These are phyloP conservation scores for Armadillidium nasatum DNA, from an alignment of 1,140 invertebrate genomes.

Conservation along the genomic window DNA sequence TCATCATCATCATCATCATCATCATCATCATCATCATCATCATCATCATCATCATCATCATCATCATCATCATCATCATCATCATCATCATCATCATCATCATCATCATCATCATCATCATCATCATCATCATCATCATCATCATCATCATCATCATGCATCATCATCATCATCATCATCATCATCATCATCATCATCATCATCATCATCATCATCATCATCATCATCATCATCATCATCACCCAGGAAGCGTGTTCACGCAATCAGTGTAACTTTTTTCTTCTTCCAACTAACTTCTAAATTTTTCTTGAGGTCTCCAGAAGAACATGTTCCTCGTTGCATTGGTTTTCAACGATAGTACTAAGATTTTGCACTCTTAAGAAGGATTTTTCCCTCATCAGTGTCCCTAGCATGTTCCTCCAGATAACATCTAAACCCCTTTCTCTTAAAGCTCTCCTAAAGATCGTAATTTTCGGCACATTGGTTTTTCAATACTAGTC, in stretches of 20 bases:
- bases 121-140: conserved; percentile 10
- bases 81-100: conserved; percentile 10
- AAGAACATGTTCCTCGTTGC: not conserved
- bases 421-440: too few relatives aligned
- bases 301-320: not conserved
- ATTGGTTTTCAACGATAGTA: not conserved
- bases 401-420: too few relatives aligned
- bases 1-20: conserved; percentile 10
- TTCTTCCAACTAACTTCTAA: not conserved
- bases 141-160: too few relatives aligned
- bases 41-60: conserved; percentile 6
- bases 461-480: too few relatives aligned
- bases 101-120: conserved; percentile 11
- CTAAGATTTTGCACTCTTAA: too few relatives aligned
- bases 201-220: conserved; percentile 10
- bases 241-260: not conserved
- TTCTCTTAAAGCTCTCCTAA: too few relatives aligned
- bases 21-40: conserved; percentile 10
- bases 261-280: not conserved
- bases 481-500: too few relatives aligned
- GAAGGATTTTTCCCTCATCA: too few relatives aligned
- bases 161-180: too few relatives aligned
- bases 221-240: conserved; percentile 10
- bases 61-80: conserved; percentile 10
- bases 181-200: conserved; percentile 11